Percentiles rank a stretch among this genome's conserved stretches.
Evolutionary conservation across 2,888 invertebrate genomes (phyloP).

Genomic region (Torymus aiolomorphi): DNA sequence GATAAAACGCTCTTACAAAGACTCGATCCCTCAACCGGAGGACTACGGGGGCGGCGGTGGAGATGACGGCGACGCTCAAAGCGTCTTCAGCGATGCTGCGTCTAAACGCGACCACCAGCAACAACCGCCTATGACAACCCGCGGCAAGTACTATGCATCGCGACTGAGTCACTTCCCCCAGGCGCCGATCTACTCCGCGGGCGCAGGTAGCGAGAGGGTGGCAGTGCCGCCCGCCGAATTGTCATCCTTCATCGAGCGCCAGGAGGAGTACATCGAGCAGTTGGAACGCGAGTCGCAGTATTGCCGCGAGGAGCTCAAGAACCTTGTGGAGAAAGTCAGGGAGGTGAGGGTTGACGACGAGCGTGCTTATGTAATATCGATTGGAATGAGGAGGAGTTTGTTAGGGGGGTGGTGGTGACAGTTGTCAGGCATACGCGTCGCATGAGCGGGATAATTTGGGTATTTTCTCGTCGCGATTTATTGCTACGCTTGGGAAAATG

Average conservation of each 20-base stretch:
- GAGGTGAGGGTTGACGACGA: constrained; percentile 76
- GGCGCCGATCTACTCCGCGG: background rate
- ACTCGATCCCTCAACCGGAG: background rate
- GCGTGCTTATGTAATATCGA: no score
- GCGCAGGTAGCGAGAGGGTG: constrained; percentile 22
- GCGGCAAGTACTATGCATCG: constrained; percentile 53
- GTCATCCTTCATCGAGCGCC: constrained; percentile 88
- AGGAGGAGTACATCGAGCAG: constrained; percentile 92
- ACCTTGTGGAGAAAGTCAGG: constrained; percentile 87
- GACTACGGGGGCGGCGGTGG: constrained; percentile 63
- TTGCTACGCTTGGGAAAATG: background rate
- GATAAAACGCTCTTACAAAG: constrained; percentile 24
- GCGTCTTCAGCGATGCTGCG: constrained; percentile 74
- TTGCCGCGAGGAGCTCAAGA: constrained; percentile 87
- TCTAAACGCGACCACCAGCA: constrained; percentile 59
- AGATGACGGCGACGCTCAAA: constrained; percentile 80
- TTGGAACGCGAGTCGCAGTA: constrained; percentile 90
- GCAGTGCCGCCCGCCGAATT: constrained; percentile 80
- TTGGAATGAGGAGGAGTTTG: no score
- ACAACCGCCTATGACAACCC: constrained; percentile 8
- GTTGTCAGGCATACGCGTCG: no score
- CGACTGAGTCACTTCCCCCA: constrained; percentile 17
- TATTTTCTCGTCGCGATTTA: no score
- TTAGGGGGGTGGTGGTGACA: no score
- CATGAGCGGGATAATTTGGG: no score